Conservation (phyloP, 2,888 invertebrate genomes). For the Pandemis cinnamomeana region DNA sequence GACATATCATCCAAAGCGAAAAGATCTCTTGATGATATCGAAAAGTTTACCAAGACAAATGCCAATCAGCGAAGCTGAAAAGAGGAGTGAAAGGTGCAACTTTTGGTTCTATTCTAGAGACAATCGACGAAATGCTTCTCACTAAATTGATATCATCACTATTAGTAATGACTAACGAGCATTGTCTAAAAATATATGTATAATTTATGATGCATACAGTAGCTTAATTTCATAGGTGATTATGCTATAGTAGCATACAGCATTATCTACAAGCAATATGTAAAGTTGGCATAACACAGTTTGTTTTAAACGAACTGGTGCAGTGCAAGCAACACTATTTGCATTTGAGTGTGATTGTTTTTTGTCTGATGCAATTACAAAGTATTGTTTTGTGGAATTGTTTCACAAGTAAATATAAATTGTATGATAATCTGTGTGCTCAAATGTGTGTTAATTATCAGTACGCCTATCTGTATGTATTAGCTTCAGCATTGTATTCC, state of each 20-base stretch:
- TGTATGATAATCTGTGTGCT: slow-evolving; percentile 37
- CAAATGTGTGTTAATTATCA: slow-evolving; percentile 29
- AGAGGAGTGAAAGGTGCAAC: slow-evolving; percentile 69
- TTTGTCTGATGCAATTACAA: slow-evolving; percentile 14
- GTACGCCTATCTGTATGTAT: slow-evolving; percentile 25
- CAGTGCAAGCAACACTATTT: slow-evolving; percentile 6
- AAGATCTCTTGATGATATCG: slow-evolving; percentile 89
- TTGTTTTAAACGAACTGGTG: slow-evolving; percentile 9
- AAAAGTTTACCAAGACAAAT: slow-evolving; percentile 84
- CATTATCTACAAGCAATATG: slow-evolving; percentile 22
- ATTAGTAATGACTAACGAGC: slow-evolving; percentile 16
- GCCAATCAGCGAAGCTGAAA: slow-evolving; percentile 83
- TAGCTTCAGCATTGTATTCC: slow-evolving; percentile 35
- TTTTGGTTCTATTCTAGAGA: slow-evolving; percentile 37
- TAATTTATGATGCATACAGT: slow-evolving; percentile 29
- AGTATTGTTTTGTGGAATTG: slow-evolving; percentile 16
- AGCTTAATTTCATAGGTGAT: slow-evolving; percentile 34
- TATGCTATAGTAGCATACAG: slow-evolving; percentile 29
- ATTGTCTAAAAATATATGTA: slow-evolving; percentile 24
- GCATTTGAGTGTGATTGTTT: slow-evolving; percentile 4
- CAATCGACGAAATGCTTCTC: slow-evolving; percentile 27
- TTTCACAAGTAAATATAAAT: slow-evolving; percentile 31
- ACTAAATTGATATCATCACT: slow-evolving; percentile 30
- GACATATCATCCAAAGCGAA: slow-evolving; percentile 90
- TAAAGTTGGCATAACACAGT: slow-evolving; percentile 2